Evolutionary conservation across 1,140 invertebrate genomes (phyloP).

Genomic region (Papilio xuthus): DNA sequence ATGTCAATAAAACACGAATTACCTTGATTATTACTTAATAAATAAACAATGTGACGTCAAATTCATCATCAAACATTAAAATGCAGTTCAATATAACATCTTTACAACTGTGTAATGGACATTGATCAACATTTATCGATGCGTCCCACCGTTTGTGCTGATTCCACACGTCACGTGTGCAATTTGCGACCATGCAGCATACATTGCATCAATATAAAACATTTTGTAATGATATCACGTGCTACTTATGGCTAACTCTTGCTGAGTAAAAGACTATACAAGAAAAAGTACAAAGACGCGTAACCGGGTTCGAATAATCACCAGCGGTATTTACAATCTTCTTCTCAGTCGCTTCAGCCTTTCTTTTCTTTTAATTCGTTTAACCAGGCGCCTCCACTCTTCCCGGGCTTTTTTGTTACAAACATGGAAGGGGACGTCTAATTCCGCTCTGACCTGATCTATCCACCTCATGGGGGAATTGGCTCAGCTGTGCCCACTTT

Average conservation of each 20-base stretch:
- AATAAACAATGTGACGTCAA: background rate
- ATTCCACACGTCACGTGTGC: slow-evolving; percentile 24
- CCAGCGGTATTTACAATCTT: background rate
- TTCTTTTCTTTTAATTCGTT: no score
- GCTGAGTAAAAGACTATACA: background rate
- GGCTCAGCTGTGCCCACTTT: no score
- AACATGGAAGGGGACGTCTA: no score
- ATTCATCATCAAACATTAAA: slow-evolving; percentile 2
- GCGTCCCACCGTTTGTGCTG: slow-evolving; percentile 5
- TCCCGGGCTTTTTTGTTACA: no score
- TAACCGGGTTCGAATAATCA: background rate
- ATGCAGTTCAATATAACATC: background rate
- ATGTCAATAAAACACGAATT: background rate
- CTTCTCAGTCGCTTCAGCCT: no score
- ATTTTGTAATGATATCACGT: background rate
- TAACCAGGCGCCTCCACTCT: no score
- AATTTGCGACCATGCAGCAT: slow-evolving; percentile 9
- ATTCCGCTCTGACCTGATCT: no score
- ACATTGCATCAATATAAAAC: slow-evolving; percentile 23
- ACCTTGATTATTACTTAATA: background rate
- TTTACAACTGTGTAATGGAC: background rate
- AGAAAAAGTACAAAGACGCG: background rate
- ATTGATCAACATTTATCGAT: slow-evolving; percentile 31
- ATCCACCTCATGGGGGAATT: no score
- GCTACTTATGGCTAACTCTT: slow-evolving; percentile 5